Evolutionary conservation across 2,888 invertebrate genomes (phyloP).

Genomic region (Toxonevra muliebris): DNA sequence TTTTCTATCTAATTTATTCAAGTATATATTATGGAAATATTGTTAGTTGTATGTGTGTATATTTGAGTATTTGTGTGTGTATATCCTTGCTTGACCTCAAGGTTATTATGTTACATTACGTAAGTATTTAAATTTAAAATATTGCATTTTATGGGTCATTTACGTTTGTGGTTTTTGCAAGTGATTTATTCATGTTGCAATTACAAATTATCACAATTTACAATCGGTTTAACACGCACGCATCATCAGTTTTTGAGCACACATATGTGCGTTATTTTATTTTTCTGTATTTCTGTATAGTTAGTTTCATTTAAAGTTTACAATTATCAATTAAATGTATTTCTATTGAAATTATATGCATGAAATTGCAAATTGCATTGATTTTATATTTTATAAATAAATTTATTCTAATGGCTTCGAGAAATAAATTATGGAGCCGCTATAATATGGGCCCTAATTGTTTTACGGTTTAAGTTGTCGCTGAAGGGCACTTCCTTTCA

Average conservation of each 20-base stretch:
- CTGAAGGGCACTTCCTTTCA: no score
- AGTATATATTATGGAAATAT: neutral
- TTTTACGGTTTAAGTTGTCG: no score
- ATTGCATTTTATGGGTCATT: constrained; percentile 50
- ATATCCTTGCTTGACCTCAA: constrained; percentile 46
- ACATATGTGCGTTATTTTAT: neutral
- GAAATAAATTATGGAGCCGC: no score
- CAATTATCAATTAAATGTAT: no score
- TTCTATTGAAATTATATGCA: no score
- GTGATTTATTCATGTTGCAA: constrained; percentile 47
- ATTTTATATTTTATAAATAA: no score
- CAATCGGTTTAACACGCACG: constrained; percentile 23
- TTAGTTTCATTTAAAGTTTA: no score
- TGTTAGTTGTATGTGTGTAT: constrained; percentile 4
- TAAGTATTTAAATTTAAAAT: constrained; percentile 44
- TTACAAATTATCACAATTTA: constrained; percentile 28
- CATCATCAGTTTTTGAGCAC: neutral
- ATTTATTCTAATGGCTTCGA: no score
- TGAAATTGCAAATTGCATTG: no score
- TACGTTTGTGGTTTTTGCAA: constrained; percentile 51
- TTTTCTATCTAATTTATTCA: constrained; percentile 54
- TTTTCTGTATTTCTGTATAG: neutral
- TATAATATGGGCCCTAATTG: no score
- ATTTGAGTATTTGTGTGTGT: constrained; percentile 6
- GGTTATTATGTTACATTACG: constrained; percentile 40